Percentiles rank a stretch among this genome's conserved stretches.
Evolutionary conservation across 1,140 invertebrate species (phyloP).

Genomic region (Achroia grisella): DNA sequence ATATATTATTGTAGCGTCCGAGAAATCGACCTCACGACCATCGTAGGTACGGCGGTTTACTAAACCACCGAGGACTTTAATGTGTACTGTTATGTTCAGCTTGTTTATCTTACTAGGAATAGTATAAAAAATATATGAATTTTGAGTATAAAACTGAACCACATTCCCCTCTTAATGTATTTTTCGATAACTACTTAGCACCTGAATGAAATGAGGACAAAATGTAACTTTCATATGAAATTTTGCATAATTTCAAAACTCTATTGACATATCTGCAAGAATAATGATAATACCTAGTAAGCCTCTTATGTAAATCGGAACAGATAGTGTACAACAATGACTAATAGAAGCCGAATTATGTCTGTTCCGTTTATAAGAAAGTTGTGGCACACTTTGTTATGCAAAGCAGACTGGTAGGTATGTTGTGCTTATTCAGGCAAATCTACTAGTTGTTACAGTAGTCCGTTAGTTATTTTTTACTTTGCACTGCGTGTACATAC

Average conservation of each 20-base stretch:
- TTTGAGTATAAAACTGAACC: too few species aligned
- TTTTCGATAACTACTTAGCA: too few species aligned
- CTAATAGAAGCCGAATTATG: constrained; percentile 43
- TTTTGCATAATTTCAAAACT: not conserved
- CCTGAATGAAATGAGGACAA: not conserved
- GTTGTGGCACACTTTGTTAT: constrained; percentile 54
- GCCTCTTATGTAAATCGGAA: constrained; percentile 34
- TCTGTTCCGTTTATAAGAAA: constrained; percentile 37
- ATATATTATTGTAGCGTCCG: too few species aligned
- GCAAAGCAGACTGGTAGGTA: constrained; percentile 29
- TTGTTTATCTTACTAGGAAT: too few species aligned
- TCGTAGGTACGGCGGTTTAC: too few species aligned
- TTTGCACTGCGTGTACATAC: too few species aligned
- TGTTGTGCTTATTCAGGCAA: too few species aligned
- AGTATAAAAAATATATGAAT: too few species aligned
- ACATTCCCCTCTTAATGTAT: too few species aligned
- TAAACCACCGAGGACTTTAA: too few species aligned
- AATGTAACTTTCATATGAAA: constrained; percentile 16
- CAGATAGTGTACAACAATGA: constrained; percentile 28
- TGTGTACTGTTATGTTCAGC: too few species aligned
- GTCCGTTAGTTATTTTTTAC: not conserved
- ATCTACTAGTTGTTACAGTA: constrained; percentile 19
- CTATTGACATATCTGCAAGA: constrained; percentile 16
- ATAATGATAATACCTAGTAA: constrained; percentile 29
- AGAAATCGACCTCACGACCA: too few species aligned